Evolutionary conservation across 2,113 vertebrate genomes (phyloP).

Genomic region (Scalopus aquaticus): DNA sequence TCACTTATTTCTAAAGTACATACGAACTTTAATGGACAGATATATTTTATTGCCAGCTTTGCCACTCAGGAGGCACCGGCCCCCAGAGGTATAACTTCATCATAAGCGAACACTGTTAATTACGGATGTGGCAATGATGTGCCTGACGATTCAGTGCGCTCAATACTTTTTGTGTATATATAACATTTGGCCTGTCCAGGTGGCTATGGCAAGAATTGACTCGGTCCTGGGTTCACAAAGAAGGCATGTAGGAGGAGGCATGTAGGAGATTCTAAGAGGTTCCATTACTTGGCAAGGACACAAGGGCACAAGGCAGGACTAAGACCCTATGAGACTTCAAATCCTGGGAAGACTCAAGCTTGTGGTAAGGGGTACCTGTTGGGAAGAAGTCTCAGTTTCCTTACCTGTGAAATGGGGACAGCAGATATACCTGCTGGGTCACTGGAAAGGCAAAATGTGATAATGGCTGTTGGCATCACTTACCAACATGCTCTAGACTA

Average conservation of each 20-base stretch:
- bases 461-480: background rate
- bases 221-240: background rate
- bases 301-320: background rate
- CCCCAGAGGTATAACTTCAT: background rate
- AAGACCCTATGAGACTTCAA: background rate
- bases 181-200: background rate
- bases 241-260: background rate
- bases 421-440: background rate
- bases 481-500: background rate
- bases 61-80: background rate
- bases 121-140: background rate
- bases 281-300: background rate
- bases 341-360: background rate
- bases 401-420: background rate
- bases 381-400: background rate
- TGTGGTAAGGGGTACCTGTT: background rate
- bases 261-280: too few species aligned
- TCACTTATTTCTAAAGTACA: background rate
- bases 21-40: background rate
- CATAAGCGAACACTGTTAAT: background rate
- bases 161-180: background rate
- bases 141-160: background rate
- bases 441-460: background rate
- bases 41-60: background rate
- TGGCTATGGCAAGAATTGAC: background rate